Percentiles rank a stretch among this genome's conserved stretches.
phyloP scores from a whole-genome alignment of 1,140 invertebrate species.

The Liolophura sinensis region DNA sequence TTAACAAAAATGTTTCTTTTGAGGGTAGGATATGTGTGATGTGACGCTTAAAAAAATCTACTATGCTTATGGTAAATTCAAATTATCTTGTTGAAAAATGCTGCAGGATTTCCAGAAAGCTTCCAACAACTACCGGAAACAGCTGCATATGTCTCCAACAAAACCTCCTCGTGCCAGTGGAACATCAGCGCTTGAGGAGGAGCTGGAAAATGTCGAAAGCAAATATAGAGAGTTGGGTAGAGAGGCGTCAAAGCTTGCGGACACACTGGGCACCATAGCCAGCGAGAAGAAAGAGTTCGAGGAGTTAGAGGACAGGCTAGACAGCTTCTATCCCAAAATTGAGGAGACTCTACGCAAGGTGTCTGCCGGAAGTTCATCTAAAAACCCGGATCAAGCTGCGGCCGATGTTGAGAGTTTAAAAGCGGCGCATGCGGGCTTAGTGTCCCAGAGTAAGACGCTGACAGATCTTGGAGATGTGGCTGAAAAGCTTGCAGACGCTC shows the following conservation, averaged over 20 bases:
- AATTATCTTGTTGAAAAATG: no score
- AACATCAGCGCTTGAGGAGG: slow-evolving; percentile 45
- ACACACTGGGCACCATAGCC: slow-evolving; percentile 34
- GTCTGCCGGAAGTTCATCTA: slow-evolving; percentile 32
- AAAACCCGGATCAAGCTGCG: slow-evolving; percentile 33
- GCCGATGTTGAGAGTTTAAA: slow-evolving; percentile 35
- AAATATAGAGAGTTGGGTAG: slow-evolving; percentile 47
- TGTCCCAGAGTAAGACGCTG: slow-evolving; percentile 41
- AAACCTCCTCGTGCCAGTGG: slow-evolving; percentile 41
- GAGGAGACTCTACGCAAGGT: slow-evolving; percentile 69
- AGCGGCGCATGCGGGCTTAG: slow-evolving; percentile 41
- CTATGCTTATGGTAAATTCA: no score
- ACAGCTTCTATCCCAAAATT: slow-evolving; percentile 81
- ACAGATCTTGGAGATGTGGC: slow-evolving; percentile 40
- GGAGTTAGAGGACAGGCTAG: slow-evolving; percentile 70
- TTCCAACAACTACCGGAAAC: slow-evolving; percentile 43
- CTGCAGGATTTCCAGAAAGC: slow-evolving; percentile 47
- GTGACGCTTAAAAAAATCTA: not conserved
- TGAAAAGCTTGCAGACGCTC: slow-evolving; percentile 59
- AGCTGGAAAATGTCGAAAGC: slow-evolving; percentile 45
- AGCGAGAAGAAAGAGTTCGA: slow-evolving; percentile 48
- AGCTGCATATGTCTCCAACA: slow-evolving; percentile 41
- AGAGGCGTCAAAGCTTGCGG: slow-evolving; percentile 44
- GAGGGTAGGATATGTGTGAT: no score
- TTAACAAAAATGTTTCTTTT: no score